Evolutionary conservation across 2,888 invertebrate species (phyloP).

Genomic region (Metalampra italica): DNA sequence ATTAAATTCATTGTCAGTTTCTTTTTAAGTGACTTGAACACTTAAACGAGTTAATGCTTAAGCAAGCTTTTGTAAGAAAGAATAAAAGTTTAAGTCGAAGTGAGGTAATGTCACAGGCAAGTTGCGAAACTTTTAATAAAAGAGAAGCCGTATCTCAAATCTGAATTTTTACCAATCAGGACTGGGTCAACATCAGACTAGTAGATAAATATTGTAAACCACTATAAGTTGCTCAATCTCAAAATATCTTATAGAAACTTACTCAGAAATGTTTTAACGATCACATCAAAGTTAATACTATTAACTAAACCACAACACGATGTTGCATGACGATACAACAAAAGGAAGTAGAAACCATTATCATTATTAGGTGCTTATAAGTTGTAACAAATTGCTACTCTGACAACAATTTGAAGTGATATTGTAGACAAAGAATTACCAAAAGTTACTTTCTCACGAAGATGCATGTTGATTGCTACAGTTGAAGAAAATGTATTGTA

Average conservation of each 20-base stretch:
- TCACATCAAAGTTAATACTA: slow-evolving; percentile 8
- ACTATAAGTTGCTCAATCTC: not conserved
- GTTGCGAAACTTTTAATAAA: slow-evolving; percentile 45
- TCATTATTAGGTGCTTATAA: no score
- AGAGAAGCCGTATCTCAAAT: slow-evolving; percentile 28
- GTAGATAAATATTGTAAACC: not conserved
- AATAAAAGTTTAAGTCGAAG: slow-evolving; percentile 29
- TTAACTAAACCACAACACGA: slow-evolving; percentile 4
- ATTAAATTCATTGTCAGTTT: slow-evolving; percentile 43
- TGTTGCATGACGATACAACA: slow-evolving; percentile 8
- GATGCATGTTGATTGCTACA: no score
- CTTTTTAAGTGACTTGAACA: slow-evolving; percentile 37
- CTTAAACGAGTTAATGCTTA: slow-evolving; percentile 38
- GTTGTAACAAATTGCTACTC: slow-evolving; percentile 5
- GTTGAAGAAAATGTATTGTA: no score
- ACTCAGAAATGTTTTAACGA: slow-evolving; percentile 10
- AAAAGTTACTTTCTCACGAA: slow-evolving; percentile 34
- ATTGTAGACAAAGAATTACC: slow-evolving; percentile 33
- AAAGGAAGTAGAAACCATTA: slow-evolving; percentile 10
- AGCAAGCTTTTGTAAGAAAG: slow-evolving; percentile 33
- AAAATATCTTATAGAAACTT: not conserved
- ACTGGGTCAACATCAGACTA: not conserved
- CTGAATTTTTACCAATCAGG: slow-evolving; percentile 15
- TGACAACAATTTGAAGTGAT: slow-evolving; percentile 23
- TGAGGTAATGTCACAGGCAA: slow-evolving; percentile 35